Evolutionary conservation across 2,797 vertebrate genomes (phyloP).

Genomic region (Margarornis squamiger): DNA sequence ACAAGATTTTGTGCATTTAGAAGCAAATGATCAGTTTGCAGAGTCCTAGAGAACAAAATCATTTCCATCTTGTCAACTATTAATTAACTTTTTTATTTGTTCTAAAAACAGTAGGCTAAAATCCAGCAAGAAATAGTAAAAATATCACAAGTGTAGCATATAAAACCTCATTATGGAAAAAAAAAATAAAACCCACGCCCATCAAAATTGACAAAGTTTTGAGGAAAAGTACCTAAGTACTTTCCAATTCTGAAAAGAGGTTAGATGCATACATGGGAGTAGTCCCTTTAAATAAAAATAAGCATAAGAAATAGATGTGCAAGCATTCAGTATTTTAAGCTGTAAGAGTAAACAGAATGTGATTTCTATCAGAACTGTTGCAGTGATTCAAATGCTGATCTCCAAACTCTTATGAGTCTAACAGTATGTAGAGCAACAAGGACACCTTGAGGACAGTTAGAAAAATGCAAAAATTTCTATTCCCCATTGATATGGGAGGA

Average conservation of each 20-base stretch:
- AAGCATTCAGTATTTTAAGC: not conserved
- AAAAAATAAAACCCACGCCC: not conserved
- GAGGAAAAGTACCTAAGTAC: not conserved
- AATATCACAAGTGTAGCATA: not conserved
- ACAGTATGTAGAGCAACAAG: constrained; percentile 29
- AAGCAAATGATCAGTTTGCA: not conserved
- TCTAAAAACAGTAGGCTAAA: constrained; percentile 10
- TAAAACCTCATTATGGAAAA: not conserved
- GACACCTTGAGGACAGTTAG: constrained; percentile 67
- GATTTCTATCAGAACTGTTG: not conserved
- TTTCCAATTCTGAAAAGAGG: not conserved
- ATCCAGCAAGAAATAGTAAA: not conserved
- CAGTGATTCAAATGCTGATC: not conserved
- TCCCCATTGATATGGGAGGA: not conserved
- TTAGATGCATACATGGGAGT: not conserved
- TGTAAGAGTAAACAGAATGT: not conserved
- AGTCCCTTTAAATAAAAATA: constrained; percentile 52
- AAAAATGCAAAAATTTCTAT: constrained; percentile 33
- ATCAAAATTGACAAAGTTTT: not conserved
- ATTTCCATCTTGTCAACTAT: not conserved
- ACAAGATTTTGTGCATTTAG: not conserved
- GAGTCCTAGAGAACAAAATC: not conserved
- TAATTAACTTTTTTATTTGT: constrained; percentile 34
- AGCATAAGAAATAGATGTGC: not conserved
- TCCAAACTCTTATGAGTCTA: not conserved